These are phyloP conservation scores for Pipistrellus pipistrellus DNA, from an alignment of 2,797 vertebrate species.

Conservation along the genomic window DNA sequence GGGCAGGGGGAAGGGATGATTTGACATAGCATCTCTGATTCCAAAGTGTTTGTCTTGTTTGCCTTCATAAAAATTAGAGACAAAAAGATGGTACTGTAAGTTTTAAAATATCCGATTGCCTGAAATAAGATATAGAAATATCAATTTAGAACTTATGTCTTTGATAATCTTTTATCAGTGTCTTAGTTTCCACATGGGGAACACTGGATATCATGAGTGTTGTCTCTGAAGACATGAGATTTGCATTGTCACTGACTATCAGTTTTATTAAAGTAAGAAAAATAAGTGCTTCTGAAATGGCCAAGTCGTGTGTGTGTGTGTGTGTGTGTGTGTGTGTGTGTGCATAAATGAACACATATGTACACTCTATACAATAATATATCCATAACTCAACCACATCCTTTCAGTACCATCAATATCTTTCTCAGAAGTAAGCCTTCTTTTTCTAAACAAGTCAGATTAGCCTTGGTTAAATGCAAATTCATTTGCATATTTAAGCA, in stretches of 20 bases:
- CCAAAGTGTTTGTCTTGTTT: constrained; percentile 60
- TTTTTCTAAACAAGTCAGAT: neutral
- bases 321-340: neutral
- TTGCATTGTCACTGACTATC: constrained; percentile 80
- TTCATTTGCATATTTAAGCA: neutral
- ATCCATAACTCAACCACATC: neutral
- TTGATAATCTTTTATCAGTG: constrained; percentile 82
- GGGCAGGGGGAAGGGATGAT: neutral
- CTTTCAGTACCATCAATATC: neutral
- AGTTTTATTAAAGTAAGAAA: constrained; percentile 76
- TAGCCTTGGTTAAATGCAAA: constrained; percentile 8
- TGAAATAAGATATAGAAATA: constrained; percentile 36
- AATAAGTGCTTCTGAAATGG: neutral
- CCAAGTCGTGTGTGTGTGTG: neutral
- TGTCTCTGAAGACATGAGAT: constrained; percentile 88
- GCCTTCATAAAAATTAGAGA: constrained; percentile 60
- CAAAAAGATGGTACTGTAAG: neutral
- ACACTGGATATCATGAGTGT: constrained; percentile 80
- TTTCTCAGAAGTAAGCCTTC: neutral
- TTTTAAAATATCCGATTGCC: constrained; percentile 57
- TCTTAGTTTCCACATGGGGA: constrained; percentile 84
- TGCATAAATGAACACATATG: neutral
- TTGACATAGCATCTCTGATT: constrained; percentile 64
- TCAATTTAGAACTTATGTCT: constrained; percentile 72
- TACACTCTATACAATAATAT: neutral